A percentile compares a stretch with the other conserved stretches of the same genome.
Evolutionary conservation across 1,140 invertebrate species (phyloP).

Genomic region (Ceratina japonica): DNA sequence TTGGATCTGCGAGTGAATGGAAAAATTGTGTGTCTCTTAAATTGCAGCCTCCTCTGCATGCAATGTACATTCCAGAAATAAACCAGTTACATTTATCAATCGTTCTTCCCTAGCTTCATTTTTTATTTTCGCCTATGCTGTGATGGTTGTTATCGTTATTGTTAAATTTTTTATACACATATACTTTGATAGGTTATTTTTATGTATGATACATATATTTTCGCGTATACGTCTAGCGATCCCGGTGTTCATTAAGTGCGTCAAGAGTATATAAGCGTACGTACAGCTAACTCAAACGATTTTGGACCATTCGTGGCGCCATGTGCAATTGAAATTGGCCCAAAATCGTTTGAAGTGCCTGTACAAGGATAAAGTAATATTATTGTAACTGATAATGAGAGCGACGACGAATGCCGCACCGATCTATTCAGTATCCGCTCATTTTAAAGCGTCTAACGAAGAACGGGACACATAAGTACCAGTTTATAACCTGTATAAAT

Average conservation of each 20-base stretch:
- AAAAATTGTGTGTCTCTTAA: not conserved
- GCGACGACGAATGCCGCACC: slow-evolving; percentile 59
- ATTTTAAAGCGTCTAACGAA: slow-evolving; percentile 57
- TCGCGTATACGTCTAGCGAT: slow-evolving; percentile 28
- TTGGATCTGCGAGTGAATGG: not conserved
- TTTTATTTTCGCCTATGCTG: too few relatives aligned
- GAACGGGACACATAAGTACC: slow-evolving; percentile 59
- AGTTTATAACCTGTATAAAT: slow-evolving; percentile 67
- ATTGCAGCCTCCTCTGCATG: slow-evolving; percentile 19
- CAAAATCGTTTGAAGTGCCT: too few relatives aligned
- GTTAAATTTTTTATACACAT: not conserved
- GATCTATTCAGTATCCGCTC: slow-evolving; percentile 65
- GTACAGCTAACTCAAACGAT: too few relatives aligned
- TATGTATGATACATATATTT: not conserved
- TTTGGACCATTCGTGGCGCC: too few relatives aligned
- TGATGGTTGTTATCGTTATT: not conserved
- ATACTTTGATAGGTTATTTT: not conserved
- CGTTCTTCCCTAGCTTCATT: not conserved
- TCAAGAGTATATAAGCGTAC: slow-evolving; percentile 53
- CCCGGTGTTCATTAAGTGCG: slow-evolving; percentile 54
- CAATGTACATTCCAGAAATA: slow-evolving; percentile 2
- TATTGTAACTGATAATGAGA: slow-evolving; percentile 31
- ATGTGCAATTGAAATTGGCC: too few relatives aligned
- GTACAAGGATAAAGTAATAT: slow-evolving; percentile 57
- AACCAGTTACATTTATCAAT: not conserved